These are phyloP conservation scores for Noctua fimbriata DNA, from an alignment of 2,888 invertebrate species.

Conservation along the genomic window DNA sequence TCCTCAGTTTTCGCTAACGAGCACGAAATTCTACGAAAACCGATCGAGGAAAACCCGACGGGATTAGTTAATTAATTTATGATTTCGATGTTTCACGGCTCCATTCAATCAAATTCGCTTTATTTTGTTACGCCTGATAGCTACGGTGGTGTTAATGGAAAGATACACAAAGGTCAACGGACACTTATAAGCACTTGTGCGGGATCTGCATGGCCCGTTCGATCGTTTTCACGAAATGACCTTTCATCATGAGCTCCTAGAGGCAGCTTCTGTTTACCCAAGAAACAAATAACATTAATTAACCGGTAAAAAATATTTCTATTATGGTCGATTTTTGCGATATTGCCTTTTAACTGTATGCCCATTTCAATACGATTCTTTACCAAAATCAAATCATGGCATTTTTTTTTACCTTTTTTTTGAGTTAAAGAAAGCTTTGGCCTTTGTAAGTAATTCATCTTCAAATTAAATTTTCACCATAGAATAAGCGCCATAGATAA, in stretches of 20 bases:
- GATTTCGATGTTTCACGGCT: slow-evolving; percentile 7
- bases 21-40: slow-evolving; percentile 8
- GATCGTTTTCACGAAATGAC: too few species aligned
- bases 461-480: too few species aligned
- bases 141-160: neutral
- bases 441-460: too few species aligned
- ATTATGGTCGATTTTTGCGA: too few species aligned
- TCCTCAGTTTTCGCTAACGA: neutral
- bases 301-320: neutral
- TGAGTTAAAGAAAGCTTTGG: too few species aligned
- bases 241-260: neutral
- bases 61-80: slow-evolving; percentile 7
- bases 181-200: neutral
- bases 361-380: neutral
- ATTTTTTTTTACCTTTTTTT: too few species aligned
- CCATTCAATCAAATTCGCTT: neutral
- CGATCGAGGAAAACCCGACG: slow-evolving; percentile 7
- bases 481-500: too few species aligned
- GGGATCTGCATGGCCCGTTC: neutral
- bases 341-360: too few species aligned
- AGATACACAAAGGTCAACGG: neutral
- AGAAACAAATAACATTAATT: neutral
- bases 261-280: neutral
- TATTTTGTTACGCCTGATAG: neutral
- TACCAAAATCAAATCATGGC: neutral